These are phyloP conservation scores for Todiramphus saurophagus DNA, from an alignment of 2,113 vertebrate species.

Conservation along the genomic window DNA sequence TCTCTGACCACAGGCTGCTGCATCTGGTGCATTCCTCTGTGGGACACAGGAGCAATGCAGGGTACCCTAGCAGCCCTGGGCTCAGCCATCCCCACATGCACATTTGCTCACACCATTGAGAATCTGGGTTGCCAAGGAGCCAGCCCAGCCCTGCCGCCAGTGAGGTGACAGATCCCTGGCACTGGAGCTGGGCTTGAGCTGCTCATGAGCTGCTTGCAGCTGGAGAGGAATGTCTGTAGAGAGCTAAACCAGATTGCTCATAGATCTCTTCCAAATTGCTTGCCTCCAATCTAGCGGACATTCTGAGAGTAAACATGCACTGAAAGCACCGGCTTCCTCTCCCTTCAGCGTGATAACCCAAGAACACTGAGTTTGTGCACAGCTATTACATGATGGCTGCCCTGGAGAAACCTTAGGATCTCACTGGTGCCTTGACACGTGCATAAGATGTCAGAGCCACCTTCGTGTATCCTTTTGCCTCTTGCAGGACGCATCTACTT, in stretches of 20 bases:
- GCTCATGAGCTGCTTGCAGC: slow-evolving; percentile 37
- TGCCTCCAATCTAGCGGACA: neutral
- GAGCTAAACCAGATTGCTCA: slow-evolving; percentile 37
- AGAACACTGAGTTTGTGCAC: neutral
- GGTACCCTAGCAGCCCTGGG: neutral
- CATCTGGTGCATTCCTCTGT: neutral
- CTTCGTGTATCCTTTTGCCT: neutral
- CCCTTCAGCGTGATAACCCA: neutral
- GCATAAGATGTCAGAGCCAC: neutral
- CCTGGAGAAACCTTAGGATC: neutral
- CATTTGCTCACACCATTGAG: neutral
- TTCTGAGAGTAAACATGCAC: neutral
- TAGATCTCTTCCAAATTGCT: slow-evolving; percentile 27
- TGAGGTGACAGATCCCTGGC: slow-evolving; percentile 62
- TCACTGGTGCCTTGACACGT: neutral
- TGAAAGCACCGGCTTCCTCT: neutral
- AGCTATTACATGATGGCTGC: neutral
- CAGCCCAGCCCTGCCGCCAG: neutral
- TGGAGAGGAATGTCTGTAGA: slow-evolving; percentile 41
- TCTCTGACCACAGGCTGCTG: neutral
- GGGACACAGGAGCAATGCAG: neutral
- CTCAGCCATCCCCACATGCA: neutral
- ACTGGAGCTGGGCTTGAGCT: neutral
- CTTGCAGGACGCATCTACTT: neutral
- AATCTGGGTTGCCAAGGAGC: neutral